These are phyloP conservation scores for Hermetia illucens DNA, from an alignment of 1,140 invertebrate species.

Conservation along the genomic window DNA sequence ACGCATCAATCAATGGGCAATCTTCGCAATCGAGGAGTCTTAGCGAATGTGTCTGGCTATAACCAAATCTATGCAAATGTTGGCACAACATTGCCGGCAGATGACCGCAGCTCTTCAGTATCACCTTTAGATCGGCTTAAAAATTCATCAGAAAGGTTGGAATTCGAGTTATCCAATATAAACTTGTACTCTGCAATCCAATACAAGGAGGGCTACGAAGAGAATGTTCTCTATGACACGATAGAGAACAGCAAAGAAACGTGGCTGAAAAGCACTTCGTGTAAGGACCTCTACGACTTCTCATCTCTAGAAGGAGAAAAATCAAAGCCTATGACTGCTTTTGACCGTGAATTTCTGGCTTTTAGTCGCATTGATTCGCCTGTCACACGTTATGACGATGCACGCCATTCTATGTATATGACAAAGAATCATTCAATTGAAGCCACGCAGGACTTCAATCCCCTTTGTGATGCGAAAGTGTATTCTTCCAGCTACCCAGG, in stretches of 20 bases:
- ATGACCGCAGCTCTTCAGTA: slow-evolving; percentile 6
- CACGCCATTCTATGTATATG: slow-evolving; percentile 41
- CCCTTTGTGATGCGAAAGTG: slow-evolving; percentile 36
- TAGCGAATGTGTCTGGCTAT: slow-evolving; percentile 6
- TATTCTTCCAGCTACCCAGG: slow-evolving; percentile 77
- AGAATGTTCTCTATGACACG: slow-evolving; percentile 28
- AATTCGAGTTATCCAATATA: slow-evolving; percentile 34
- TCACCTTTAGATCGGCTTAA: slow-evolving; percentile 13
- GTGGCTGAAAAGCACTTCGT: slow-evolving; percentile 64
- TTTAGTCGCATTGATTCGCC: slow-evolving; percentile 48
- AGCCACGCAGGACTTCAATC: slow-evolving; percentile 23
- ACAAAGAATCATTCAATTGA: slow-evolving; percentile 28
- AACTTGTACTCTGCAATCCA: slow-evolving; percentile 34
- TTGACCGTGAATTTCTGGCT: slow-evolving; percentile 28
- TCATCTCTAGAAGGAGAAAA: slow-evolving; percentile 19
- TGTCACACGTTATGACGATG: slow-evolving; percentile 60
- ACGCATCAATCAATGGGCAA: slow-evolving; percentile 25
- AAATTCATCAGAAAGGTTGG: slow-evolving; percentile 34
- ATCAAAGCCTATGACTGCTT: slow-evolving; percentile 22
- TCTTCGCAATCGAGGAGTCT: slow-evolving; percentile 10
- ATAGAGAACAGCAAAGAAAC: slow-evolving; percentile 23
- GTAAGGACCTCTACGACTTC: slow-evolving; percentile 60
- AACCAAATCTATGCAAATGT: slow-evolving; percentile 6
- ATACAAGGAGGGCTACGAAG: slow-evolving; percentile 16
- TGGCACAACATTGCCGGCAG: neutral